Conservation (phyloP, 1,140 invertebrate species). For the Drosophila nigromelanica region DNA sequence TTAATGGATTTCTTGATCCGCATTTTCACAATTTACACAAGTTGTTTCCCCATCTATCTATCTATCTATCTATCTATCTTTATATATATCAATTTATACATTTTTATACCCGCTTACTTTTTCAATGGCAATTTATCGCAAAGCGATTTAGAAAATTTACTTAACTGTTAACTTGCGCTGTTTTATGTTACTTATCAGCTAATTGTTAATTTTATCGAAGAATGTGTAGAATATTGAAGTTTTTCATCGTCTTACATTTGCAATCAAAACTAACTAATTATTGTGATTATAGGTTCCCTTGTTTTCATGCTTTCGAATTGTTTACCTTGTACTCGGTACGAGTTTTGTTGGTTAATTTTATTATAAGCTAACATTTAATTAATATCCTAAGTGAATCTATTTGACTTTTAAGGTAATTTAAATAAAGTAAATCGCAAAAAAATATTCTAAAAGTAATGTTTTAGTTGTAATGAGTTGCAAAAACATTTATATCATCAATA, state of each 20-base stretch:
- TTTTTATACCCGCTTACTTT: conserved; percentile 49
- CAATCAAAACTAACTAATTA: conserved; percentile 59
- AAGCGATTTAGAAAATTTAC: conserved; percentile 50
- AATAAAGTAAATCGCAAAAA: conserved; percentile 23
- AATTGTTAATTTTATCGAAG: conserved; percentile 46
- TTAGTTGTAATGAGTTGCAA: neutral
- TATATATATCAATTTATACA: conserved; percentile 10
- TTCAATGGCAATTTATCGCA: conserved; percentile 54
- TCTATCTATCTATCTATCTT: conserved; percentile 1
- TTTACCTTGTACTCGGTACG: conserved; percentile 68
- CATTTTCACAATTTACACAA: conserved; percentile 44
- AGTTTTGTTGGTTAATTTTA: conserved; percentile 75
- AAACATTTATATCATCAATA: neutral
- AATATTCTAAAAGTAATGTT: neutral
- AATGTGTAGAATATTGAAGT: conserved; percentile 14
- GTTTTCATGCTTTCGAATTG: conserved; percentile 47
- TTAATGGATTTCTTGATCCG: conserved; percentile 68
- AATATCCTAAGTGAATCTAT: conserved; percentile 56
- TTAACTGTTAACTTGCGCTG: conserved; percentile 45
- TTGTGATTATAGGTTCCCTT: conserved; percentile 63
- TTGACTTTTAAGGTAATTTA: conserved; percentile 53
- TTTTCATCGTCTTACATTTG: conserved; percentile 23
- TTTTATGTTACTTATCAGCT: conserved; percentile 59
- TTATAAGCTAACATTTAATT: conserved; percentile 70
- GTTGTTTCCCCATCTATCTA: conserved; percentile 28